Base-by-base conservation (phyloP, 2,113 vertebrate species). In the Thoracochromis brauschi region DNA sequence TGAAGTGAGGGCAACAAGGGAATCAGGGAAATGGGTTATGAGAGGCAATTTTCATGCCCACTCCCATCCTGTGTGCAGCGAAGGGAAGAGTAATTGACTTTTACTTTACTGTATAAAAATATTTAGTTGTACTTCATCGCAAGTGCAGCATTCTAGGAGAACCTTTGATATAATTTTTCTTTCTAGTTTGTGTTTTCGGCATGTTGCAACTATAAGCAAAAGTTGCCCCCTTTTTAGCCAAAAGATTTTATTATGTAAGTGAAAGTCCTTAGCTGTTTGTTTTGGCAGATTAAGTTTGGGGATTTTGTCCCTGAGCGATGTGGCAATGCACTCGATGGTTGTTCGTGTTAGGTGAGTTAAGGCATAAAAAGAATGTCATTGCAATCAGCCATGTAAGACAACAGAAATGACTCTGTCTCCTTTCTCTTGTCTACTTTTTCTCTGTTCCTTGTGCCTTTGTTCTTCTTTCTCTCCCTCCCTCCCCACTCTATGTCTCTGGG, bases 1-100 rank as follows among this genome's bases (percentile, higher is more conserved):
- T 91, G 84, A 93, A 92, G 84, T 92, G 90, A 86, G 38, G 85
- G 81, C 83, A 91, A 92, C 87, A 85, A 88, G 93, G 93, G 93
- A 93, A 93, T 92, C 60, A 60, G 58, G 81, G 86, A 93, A 93
- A 91, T 91, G 71, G 90, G 89, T 92, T 93, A 92, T 82, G 79
- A 91, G 82, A 92, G 63, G 88, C 81, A 89, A 89, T 93, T 90
- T 93, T 80, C 81, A 82, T 81, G 83, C 90, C 90, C 58, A 80
- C 92, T 87, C 49, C 42, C 81, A 38, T 31, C 83, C 68, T 68
- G 58, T 57, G 9, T n/a, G 49, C 84, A 68, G 84, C 3, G 1
- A 83, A 55, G 84, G 71, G 84, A 68, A 51, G 75, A 89, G 75
- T 85, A 91, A 93, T 88, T 68, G 14, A 87, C 75, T 90, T 90